phyloP scores from a whole-genome alignment of 2,888 invertebrate genomes.

The Chrysolina oricalcia region DNA sequence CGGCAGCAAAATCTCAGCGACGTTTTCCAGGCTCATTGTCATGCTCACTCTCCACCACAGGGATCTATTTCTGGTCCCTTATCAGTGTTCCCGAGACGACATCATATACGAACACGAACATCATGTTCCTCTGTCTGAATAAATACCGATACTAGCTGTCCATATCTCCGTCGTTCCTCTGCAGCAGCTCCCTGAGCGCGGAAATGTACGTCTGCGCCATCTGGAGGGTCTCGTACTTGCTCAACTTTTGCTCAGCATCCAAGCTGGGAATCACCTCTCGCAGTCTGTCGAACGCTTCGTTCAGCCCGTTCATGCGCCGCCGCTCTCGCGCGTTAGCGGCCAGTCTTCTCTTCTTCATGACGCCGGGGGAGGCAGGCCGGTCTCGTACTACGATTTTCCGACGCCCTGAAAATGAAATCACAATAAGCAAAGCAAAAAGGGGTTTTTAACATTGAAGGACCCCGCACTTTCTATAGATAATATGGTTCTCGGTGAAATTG shows the following conservation, averaged over 20 bases:
- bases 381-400: slow-evolving; percentile 62
- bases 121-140: no score
- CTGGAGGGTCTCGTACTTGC: slow-evolving; percentile 85
- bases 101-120: no score
- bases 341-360: slow-evolving; percentile 77
- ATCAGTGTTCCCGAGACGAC: no score
- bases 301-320: slow-evolving; percentile 82
- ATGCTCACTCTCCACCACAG: no score
- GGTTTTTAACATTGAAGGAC: no score
- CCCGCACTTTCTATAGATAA: no score
- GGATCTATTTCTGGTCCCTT: no score
- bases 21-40: no score
- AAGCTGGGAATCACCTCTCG: slow-evolving; percentile 81
- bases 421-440: no score
- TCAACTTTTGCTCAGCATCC: slow-evolving; percentile 80
- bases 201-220: slow-evolving; percentile 85
- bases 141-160: slow-evolving; percentile 50
- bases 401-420: slow-evolving; percentile 35
- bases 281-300: slow-evolving; percentile 82
- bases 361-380: slow-evolving; percentile 69
- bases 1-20: neutral
- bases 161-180: slow-evolving; percentile 55
- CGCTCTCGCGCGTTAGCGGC: slow-evolving; percentile 84
- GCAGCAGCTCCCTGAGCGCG: slow-evolving; percentile 78
- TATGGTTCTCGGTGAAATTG: no score